phyloP scores from a whole-genome alignment of 2,797 vertebrate species.

The Argentina silus region DNA sequence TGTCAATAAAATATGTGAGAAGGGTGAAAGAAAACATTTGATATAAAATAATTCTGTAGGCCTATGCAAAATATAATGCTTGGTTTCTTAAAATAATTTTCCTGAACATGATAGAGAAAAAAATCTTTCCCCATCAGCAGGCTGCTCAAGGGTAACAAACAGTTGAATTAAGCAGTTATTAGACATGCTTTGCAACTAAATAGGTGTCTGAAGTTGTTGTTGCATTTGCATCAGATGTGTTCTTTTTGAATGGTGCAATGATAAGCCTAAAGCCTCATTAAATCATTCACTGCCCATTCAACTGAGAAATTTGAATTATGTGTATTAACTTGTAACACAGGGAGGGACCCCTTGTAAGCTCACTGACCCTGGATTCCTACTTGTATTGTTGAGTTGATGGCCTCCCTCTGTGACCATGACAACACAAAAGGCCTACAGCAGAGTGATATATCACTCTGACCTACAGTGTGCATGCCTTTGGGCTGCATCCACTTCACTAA shows the following conservation, averaged over 20 bases:
- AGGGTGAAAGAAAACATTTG: no score
- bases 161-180: background rate
- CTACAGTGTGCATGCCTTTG: no score
- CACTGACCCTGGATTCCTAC: no score
- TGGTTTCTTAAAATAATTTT: no score
- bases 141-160: background rate
- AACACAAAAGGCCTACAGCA: conserved; percentile 24
- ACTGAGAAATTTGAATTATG: conserved; percentile 1
- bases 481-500: background rate
- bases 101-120: no score
- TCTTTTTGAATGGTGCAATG: background rate
- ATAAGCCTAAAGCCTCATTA: background rate
- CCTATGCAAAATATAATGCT: no score
- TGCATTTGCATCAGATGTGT: background rate
- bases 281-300: background rate
- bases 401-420: conserved; percentile 44
- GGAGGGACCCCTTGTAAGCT: no score
- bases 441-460: background rate
- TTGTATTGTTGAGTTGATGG: no score
- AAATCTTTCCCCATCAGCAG: no score
- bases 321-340: background rate
- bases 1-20: no score
- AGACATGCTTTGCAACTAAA: background rate
- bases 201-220: background rate
- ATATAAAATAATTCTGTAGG: no score